These are phyloP conservation scores for Tenualosa ilisha DNA, from an alignment of 2,797 vertebrate species.

Conservation along the genomic window DNA sequence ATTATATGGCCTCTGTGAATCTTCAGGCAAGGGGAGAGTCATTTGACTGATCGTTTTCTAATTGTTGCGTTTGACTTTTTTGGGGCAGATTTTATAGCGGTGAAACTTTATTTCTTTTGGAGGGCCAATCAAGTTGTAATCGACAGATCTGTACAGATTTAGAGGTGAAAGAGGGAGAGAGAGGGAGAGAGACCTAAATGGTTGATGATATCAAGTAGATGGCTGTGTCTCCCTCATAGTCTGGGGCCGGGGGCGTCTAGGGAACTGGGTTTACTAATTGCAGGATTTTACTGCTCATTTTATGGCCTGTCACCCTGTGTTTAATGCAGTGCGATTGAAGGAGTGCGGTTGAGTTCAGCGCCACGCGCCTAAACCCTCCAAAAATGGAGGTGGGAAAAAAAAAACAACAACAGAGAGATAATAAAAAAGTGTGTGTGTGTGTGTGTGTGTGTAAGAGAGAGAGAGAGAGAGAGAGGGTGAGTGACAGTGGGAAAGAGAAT, in stretches of 20 bases:
- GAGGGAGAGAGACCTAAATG: background rate
- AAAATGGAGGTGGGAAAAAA: slow-evolving; percentile 36
- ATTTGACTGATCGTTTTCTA: background rate
- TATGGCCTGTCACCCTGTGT: slow-evolving; percentile 62
- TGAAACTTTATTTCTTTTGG: background rate
- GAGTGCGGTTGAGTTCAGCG: slow-evolving; percentile 46
- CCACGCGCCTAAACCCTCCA: slow-evolving; percentile 59
- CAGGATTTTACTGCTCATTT: slow-evolving; percentile 65
- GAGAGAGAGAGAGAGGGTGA: slow-evolving; percentile 44
- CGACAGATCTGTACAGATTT: background rate
- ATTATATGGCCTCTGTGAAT: background rate
- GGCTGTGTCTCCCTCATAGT: slow-evolving; percentile 49
- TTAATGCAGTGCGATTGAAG: slow-evolving; percentile 52
- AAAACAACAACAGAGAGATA: slow-evolving; percentile 37
- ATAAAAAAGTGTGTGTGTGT: background rate
- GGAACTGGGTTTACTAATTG: slow-evolving; percentile 65
- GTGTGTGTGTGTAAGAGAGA: background rate
- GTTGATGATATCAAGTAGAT: slow-evolving; percentile 44
- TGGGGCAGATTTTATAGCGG: background rate
- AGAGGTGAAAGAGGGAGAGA: background rate
- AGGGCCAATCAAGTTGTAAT: background rate
- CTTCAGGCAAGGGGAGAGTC: background rate
- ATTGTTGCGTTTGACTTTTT: background rate
- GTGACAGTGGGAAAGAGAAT: background rate
- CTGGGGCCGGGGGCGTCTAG: slow-evolving; percentile 48